phyloP scores from a whole-genome alignment of 2,113 vertebrate species.

The Dissostichus mawsoni region DNA sequence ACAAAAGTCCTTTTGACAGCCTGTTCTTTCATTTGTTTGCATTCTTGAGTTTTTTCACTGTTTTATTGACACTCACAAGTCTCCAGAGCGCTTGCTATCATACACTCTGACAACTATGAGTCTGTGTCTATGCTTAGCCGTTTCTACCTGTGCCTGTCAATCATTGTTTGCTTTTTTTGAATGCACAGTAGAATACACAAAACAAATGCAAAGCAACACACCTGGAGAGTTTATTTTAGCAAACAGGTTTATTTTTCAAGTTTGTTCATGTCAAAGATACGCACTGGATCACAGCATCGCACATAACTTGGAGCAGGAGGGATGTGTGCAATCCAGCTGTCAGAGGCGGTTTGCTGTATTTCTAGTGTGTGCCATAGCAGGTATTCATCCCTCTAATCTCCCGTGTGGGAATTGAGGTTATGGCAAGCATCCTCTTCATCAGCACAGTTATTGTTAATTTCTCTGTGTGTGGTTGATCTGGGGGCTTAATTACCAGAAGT shows the following conservation, averaged over 20 bases:
- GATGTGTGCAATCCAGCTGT: slow-evolving; percentile 41
- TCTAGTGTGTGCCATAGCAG: slow-evolving; percentile 55
- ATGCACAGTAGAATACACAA: neutral
- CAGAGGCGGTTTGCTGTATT: slow-evolving; percentile 41
- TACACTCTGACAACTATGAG: slow-evolving; percentile 4
- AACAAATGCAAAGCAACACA: neutral
- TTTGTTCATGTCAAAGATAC: slow-evolving; percentile 19
- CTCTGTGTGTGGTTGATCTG: slow-evolving; percentile 72
- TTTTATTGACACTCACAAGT: slow-evolving; percentile 8
- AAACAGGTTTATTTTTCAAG: slow-evolving; percentile 26
- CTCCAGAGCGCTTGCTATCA: neutral
- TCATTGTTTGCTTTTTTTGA: neutral
- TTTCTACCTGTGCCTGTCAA: neutral
- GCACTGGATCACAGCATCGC: neutral
- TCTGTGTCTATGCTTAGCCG: neutral
- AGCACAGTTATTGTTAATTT: slow-evolving; percentile 76
- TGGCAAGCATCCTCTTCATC: slow-evolving; percentile 69
- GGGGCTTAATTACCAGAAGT: slow-evolving; percentile 82
- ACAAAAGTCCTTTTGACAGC: slow-evolving; percentile 29
- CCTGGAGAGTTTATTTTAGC: slow-evolving; percentile 1
- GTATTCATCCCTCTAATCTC: slow-evolving; percentile 75
- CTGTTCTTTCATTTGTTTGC: neutral
- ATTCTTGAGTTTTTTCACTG: neutral
- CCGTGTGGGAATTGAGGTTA: slow-evolving; percentile 58
- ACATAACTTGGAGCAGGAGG: slow-evolving; percentile 31